Evolutionary conservation across 2,797 vertebrate species (phyloP), one percentile per base, ranked within the genome.

Genomic region (Chloroceryle amazona): DNA sequence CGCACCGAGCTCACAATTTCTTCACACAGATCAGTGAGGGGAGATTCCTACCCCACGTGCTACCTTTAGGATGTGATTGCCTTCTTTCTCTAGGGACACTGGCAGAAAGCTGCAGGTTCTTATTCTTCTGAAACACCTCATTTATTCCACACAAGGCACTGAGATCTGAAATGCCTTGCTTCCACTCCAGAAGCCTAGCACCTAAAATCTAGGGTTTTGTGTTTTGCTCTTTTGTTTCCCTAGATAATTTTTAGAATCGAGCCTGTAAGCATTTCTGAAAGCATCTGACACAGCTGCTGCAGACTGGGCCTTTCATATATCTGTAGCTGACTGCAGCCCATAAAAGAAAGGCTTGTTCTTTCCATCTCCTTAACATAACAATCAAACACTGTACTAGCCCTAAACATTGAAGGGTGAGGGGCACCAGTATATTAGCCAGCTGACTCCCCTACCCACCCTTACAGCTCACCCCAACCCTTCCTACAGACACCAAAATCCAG

Each of bases 221-320:
- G 5, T 21, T 15, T 81, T 91, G 74, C 33, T 7, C 13, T 47
- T 83, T 91, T 94, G 26, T 72, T 96, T 91, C 39, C 33, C 13
- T 37, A 51, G 23, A 71, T 93, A 5, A 72, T 67, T 75, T 91
- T 88, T 31, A 74, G 61, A 91, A 78, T 75, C 7, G 19, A 72
- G 28, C 5, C 54, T 39, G 41, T 79, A 75, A 91, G 44, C 52
- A 51, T 46, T 90, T 96, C 71, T 54, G 54, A 88, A 96, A 88
- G 12, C 54, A 61, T 78, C 41, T 74, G 54, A 72, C 46, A 62
- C 47, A 81, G 33, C 79, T 78, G 44, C 54, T 79, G 42, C 35
- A 86, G 90, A 15, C 26, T 11, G 20, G 57, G 63, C 21, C 17
- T 25, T 54, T 86, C 61, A 33, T 35, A 42, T 61, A 63, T 88